A percentile compares a stretch with the other conserved stretches of the same genome.
phyloP scores from a whole-genome alignment of 2,113 vertebrate species.

The Sinocyclocheilus grahami region DNA sequence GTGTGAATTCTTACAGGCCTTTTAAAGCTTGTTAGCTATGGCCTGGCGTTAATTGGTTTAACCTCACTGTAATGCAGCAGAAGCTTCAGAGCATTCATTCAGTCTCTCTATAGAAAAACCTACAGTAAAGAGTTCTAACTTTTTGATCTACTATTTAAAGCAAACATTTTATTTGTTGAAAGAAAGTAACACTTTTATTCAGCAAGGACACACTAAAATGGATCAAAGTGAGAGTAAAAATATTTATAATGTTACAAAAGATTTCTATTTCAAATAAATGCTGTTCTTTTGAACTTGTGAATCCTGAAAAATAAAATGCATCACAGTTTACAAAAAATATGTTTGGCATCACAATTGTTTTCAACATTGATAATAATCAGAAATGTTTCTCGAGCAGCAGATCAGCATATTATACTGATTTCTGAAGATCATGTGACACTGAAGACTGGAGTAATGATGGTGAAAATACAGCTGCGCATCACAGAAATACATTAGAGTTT shows the following conservation, averaged over 20 bases:
- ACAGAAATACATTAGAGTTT: too few species aligned
- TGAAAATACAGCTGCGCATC: too few species aligned
- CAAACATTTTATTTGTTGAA: not conserved
- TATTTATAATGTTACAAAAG: not conserved
- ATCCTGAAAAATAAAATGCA: not conserved
- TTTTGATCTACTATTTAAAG: not conserved
- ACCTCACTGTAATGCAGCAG: conserved; percentile 48
- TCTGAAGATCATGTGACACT: not conserved
- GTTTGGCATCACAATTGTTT: too few species aligned
- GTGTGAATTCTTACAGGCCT: conserved; percentile 47
- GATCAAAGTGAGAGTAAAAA: not conserved
- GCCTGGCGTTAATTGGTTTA: conserved; percentile 58
- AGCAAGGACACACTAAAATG: not conserved
- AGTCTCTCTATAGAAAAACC: not conserved
- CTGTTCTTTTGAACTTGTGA: not conserved
- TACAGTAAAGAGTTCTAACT: not conserved
- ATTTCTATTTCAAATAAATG: not conserved
- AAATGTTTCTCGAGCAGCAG: too few species aligned
- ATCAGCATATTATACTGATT: not conserved
- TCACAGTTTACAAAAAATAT: not conserved
- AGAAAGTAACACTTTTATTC: too few species aligned
- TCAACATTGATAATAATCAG: too few species aligned
- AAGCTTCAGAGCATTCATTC: not conserved
- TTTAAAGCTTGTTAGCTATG: conserved; percentile 59
- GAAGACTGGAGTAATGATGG: too few species aligned